Conservation (phyloP, 2,113 vertebrate species). For the Brachyhypopomus gauderio region DNA sequence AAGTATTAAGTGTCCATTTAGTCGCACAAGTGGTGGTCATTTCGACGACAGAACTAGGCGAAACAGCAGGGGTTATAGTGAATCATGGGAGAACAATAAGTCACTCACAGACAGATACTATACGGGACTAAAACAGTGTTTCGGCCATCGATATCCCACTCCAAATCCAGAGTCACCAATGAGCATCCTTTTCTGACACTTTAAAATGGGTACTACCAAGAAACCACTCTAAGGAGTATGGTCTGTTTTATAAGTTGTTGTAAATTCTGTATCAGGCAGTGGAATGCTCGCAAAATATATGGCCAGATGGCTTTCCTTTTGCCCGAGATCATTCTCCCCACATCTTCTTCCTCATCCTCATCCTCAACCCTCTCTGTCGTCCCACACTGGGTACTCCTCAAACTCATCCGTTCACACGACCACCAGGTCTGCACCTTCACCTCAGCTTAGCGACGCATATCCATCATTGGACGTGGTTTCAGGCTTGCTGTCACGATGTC, state of each 20-base stretch:
- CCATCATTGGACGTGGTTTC: constrained; percentile 31
- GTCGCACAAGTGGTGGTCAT: constrained; percentile 44
- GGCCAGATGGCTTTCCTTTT: constrained; percentile 43
- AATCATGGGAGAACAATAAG: constrained; percentile 54
- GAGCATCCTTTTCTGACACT: constrained; percentile 37
- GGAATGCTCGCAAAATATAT: constrained; percentile 56
- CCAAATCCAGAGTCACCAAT: constrained; percentile 42
- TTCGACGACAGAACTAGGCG: constrained; percentile 40
- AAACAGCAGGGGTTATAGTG: constrained; percentile 49
- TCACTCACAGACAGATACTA: constrained; percentile 58
- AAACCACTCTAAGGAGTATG: constrained; percentile 24
- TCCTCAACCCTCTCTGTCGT: constrained; percentile 34
- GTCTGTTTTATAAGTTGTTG: constrained; percentile 24
- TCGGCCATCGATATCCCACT: constrained; percentile 42
- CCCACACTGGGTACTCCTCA: constrained; percentile 11
- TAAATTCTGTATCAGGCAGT: constrained; percentile 58
- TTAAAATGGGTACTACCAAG: constrained; percentile 33
- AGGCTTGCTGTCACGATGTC: constrained; percentile 27
- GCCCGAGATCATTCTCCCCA: constrained; percentile 41
- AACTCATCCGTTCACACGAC: constrained; percentile 15
- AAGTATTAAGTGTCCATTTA: constrained; percentile 49
- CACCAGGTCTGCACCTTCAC: constrained; percentile 55
- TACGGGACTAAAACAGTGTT: constrained; percentile 55
- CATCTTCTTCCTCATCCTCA: constrained; percentile 28
- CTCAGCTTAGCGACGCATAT: constrained; percentile 41